Evolutionary conservation across 2,797 vertebrate species (phyloP), one percentile per base, ranked within the genome.

Genomic region (Anableps anableps): DNA sequence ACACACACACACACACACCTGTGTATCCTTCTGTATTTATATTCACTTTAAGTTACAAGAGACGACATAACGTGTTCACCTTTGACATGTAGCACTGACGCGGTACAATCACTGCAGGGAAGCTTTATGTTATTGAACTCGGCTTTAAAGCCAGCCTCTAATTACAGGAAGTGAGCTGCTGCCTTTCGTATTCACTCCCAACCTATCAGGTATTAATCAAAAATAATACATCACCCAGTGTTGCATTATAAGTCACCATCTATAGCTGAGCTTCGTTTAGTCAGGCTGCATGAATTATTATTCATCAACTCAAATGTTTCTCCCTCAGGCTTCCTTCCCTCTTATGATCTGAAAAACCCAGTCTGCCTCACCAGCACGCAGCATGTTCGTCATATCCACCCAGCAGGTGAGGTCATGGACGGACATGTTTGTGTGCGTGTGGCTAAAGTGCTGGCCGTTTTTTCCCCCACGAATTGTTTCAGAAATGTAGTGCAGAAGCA

Each of bases 81-180:
- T 31, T 70, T 83, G 38, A 79, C 72, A 74, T 76, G 41, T 83
- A 84, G 83, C 77, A 68, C 75, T 26, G 50, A 84, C 72, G 81
- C 47, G 85, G 88, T 93, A 89, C 87, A 80, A 74, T 75, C 82
- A 34, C 81, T 83, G 79, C 81, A 60, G 77, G 41, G 47, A 82
- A 23, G 71, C 55, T 82, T 77, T 68, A 19, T 47, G 13, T 71
- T 73, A 81, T 73, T 83, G 51, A 76, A 76, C 68, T 36, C 17
- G 2, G 34, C 45, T 26, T 70, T 47, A 60, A 62, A 62, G 8
- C 26, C 51, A 41, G 50, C 16, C 38, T 29, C 26, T 29, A 45
- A 7, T 72, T 29, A 16, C 31, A 73, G 23, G 50, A 11, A 41
- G 13, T 41, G 48, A 53, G 23, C 34, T 41, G 34, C 72, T 74